Evolutionary conservation across 1,140 invertebrate genomes (phyloP).

Genomic region (Caenorhabditis latens): DNA sequence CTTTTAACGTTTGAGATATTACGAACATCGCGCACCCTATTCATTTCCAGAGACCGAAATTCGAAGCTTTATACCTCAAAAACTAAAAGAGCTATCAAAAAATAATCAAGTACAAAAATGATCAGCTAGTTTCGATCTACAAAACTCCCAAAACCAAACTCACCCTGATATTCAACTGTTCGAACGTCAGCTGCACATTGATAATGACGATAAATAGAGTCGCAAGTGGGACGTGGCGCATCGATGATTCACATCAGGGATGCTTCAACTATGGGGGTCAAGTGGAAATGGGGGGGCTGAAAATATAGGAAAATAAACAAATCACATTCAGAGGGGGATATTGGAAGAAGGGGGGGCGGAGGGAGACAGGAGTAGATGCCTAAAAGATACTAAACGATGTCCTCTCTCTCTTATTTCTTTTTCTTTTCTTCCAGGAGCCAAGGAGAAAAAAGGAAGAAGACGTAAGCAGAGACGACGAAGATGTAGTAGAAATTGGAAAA

Average conservation of each 20-base stretch:
- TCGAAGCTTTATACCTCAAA: too few species aligned
- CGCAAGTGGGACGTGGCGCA: constrained; percentile 26
- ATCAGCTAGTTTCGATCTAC: too few species aligned
- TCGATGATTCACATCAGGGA: constrained; percentile 55
- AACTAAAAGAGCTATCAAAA: too few species aligned
- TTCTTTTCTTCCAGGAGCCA: constrained; percentile 39
- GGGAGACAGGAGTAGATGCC: not conserved
- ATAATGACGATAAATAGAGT: constrained; percentile 41
- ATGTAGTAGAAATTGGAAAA: constrained; percentile 52
- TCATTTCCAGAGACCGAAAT: not conserved
- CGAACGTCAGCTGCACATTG: constrained; percentile 9
- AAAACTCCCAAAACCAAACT: not conserved
- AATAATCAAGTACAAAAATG: too few species aligned
- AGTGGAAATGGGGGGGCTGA: too few species aligned
- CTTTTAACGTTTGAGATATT: too few species aligned
- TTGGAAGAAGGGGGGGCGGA: not conserved
- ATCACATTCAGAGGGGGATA: constrained; percentile 33
- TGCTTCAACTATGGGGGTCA: constrained; percentile 8
- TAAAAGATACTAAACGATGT: constrained; percentile 53
- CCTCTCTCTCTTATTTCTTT: constrained; percentile 5
- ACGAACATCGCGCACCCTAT: too few species aligned
- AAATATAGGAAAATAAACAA: constrained; percentile 44
- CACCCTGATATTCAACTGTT: constrained; percentile 39
- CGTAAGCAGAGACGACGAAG: constrained; percentile 46
- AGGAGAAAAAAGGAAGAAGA: constrained; percentile 31